phyloP scores from a whole-genome alignment of 2,888 invertebrate genomes.

The Leptinotarsa haldemani region DNA sequence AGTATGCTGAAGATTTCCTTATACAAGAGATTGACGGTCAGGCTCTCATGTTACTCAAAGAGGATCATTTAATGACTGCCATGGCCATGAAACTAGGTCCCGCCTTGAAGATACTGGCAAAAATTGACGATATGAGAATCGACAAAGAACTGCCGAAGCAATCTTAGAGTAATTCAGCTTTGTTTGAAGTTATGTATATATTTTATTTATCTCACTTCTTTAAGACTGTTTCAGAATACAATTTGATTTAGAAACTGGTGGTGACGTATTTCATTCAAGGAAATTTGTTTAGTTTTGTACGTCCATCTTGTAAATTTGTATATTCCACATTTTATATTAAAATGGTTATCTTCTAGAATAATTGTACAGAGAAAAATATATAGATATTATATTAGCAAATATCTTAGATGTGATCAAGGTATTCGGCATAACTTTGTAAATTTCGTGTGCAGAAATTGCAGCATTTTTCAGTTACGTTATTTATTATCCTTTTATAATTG shows the following conservation, averaged over 20 bases:
- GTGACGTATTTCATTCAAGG: constrained; percentile 26
- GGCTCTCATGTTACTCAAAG: constrained; percentile 89
- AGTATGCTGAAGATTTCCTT: constrained; percentile 94
- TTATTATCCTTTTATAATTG: constrained; percentile 36
- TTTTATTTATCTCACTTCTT: constrained; percentile 41
- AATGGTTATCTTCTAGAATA: constrained; percentile 36
- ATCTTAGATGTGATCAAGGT: constrained; percentile 49
- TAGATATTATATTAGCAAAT: constrained; percentile 45
- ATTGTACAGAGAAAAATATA: constrained; percentile 44
- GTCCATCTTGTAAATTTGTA: constrained; percentile 45
- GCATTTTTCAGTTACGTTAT: constrained; percentile 25
- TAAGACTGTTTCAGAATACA: constrained; percentile 39
- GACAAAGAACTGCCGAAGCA: constrained; percentile 68
- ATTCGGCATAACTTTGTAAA: constrained; percentile 29
- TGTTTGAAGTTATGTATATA: constrained; percentile 29
- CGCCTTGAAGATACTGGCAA: constrained; percentile 93
- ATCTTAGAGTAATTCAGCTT: not conserved
- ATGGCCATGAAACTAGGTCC: constrained; percentile 97
- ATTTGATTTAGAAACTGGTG: constrained; percentile 34
- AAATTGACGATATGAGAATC: constrained; percentile 85
- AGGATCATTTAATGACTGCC: constrained; percentile 93
- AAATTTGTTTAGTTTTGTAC: constrained; percentile 20
- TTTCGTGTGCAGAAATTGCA: constrained; percentile 15
- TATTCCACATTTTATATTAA: constrained; percentile 42
- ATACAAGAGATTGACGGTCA: constrained; percentile 97